phyloP scores from a whole-genome alignment of 2,113 vertebrate species.

The Larimichthys polyactis region DNA sequence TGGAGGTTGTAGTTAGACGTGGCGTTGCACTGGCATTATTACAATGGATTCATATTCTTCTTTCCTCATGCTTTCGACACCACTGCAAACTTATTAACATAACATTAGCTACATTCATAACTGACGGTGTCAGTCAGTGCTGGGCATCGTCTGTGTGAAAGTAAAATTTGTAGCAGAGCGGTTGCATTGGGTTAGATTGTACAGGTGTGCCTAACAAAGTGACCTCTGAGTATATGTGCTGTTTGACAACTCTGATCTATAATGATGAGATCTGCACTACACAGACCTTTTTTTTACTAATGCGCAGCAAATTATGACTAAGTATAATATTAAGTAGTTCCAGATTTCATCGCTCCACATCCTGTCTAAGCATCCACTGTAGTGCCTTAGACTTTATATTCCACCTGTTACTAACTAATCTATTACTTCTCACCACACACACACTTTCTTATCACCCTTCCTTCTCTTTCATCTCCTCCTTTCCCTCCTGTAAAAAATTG shows the following conservation, averaged over 20 bases:
- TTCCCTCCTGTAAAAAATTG: constrained; percentile 1
- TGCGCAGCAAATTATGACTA: neutral
- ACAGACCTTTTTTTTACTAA: neutral
- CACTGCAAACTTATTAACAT: neutral
- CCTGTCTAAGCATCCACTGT: neutral
- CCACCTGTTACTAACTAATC: constrained; percentile 19
- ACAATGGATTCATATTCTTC: neutral
- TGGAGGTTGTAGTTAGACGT: neutral
- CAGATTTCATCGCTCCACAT: neutral
- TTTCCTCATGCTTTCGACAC: neutral
- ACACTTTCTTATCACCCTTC: neutral
- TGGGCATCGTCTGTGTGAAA: neutral
- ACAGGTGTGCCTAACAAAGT: neutral
- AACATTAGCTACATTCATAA: neutral
- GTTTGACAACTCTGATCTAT: neutral
- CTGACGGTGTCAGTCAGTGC: neutral
- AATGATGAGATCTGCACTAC: neutral
- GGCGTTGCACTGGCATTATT: neutral
- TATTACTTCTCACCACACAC: constrained; percentile 10
- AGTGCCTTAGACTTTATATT: constrained; percentile 4
- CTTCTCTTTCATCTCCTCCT: neutral
- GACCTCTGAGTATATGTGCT: neutral
- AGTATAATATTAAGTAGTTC: neutral
- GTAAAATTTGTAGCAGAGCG: neutral
- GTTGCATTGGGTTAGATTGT: neutral